Conservation (phyloP, 2,797 vertebrate genomes). For the Mormyrops attenuatus region DNA sequence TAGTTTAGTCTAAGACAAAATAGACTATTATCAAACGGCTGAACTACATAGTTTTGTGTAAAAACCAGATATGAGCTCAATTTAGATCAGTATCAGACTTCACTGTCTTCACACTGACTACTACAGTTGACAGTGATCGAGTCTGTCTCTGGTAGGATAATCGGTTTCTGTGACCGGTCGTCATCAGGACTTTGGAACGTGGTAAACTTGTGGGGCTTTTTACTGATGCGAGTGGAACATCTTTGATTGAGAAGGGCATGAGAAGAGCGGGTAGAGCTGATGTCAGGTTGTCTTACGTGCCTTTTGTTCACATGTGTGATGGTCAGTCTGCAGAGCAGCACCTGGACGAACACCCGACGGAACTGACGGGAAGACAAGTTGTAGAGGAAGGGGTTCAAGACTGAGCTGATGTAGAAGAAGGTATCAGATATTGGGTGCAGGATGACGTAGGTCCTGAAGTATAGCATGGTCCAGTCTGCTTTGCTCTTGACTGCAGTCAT, state of each 20-base stretch:
- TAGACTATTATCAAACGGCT: not conserved
- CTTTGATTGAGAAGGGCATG: constrained; percentile 48
- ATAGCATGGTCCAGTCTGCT: constrained; percentile 67
- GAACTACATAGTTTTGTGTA: not conserved
- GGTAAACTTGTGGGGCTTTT: constrained; percentile 18
- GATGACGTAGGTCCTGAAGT: constrained; percentile 68
- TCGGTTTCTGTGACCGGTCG: not conserved
- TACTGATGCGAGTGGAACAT: not conserved
- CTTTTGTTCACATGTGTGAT: constrained; percentile 74
- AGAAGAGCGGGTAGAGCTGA: constrained; percentile 54
- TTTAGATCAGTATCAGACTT: constrained; percentile 38
- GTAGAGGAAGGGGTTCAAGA: constrained; percentile 90
- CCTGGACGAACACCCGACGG: constrained; percentile 79
- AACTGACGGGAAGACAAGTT: constrained; percentile 89
- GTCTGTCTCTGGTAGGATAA: constrained; percentile 19
- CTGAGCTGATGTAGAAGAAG: constrained; percentile 96
- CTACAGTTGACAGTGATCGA: not conserved
- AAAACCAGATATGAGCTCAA: not conserved
- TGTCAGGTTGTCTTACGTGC: constrained; percentile 40
- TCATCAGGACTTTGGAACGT: constrained; percentile 28
- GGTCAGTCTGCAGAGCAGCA: constrained; percentile 72
- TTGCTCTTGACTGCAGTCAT: constrained; percentile 80
- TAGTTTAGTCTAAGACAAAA: not conserved
- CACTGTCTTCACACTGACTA: constrained; percentile 38
- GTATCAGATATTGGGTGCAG: constrained; percentile 77